phyloP scores from a whole-genome alignment of 2,888 invertebrate species.

The Trichopria drosophilae region DNA sequence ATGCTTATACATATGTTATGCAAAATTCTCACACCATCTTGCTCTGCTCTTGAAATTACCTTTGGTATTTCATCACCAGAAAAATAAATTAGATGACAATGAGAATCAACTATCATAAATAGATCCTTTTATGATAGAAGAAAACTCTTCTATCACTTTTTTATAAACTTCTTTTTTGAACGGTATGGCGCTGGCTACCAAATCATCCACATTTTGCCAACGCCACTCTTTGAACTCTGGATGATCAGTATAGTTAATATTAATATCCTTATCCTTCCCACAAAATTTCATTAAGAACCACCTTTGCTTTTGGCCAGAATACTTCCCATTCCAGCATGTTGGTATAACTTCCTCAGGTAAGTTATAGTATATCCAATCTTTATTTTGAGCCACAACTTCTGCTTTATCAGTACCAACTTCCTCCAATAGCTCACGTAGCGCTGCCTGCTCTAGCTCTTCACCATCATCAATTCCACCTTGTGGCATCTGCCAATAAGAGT shows the following conservation, averaged over 20 bases:
- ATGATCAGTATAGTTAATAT: slow-evolving; percentile 19
- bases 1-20: slow-evolving; percentile 20
- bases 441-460: slow-evolving; percentile 15
- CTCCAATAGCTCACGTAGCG: slow-evolving; percentile 19
- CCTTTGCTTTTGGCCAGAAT: slow-evolving; percentile 20
- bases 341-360: slow-evolving; percentile 20
- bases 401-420: slow-evolving; percentile 20
- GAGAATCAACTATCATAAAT: slow-evolving; percentile 21
- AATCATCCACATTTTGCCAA: slow-evolving; percentile 12
- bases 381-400: slow-evolving; percentile 17
- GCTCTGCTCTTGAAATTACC: slow-evolving; percentile 19
- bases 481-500: slow-evolving; percentile 24
- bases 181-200: slow-evolving; percentile 12
- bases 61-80: slow-evolving; percentile 18
- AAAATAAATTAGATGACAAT: slow-evolving; percentile 20
- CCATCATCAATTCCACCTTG: slow-evolving; percentile 20
- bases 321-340: slow-evolving; percentile 19
- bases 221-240: slow-evolving; percentile 21
- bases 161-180: slow-evolving; percentile 19
- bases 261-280: slow-evolving; percentile 17
- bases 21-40: slow-evolving; percentile 19
- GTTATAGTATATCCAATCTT: slow-evolving; percentile 18
- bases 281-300: slow-evolving; percentile 22
- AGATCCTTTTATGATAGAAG: slow-evolving; percentile 16
- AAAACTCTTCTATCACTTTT: slow-evolving; percentile 17